Evolutionary conservation across 2,113 vertebrate species (phyloP), one percentile per base, ranked within the genome.

Genomic region (Hypanus sabinus): DNA sequence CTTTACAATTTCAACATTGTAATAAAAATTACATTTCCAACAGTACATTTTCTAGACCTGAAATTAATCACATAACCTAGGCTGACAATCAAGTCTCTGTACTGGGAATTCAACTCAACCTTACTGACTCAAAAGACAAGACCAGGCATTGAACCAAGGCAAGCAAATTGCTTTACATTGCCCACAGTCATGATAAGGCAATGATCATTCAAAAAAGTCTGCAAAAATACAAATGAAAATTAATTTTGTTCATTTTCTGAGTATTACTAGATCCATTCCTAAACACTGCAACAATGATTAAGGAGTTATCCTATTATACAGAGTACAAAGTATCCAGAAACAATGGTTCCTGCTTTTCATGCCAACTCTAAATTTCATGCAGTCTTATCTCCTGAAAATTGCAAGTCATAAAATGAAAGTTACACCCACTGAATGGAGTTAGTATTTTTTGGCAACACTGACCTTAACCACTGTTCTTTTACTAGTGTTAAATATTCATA

Each of bases 381-480:
- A 62, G 57, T 62, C 57, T 30, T 65, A 88, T 62, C 85, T 5
- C 30, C 24, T 87, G 10, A 5, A 71, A 70, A 36, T 33, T 92
- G 33, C 36, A 7, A 22, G 33, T 71, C 71, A 46, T 3, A 46
- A 46, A 46, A 46, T 46, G 46, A 3, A 46, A 24, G 38, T 71
- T 10, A 20, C 36, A 73, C 36, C 33, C 62, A 68, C 90, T 46
- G 14, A 68, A n/a, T 38, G 68, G 33, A 65, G 71, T 71, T 92
- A 92, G 36, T 46, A 33, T 36, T 46, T 70, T 73, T 73, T 18
- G 85, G 85, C 60, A 60, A 88, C 85, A 88, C 30, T 65, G 20
- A 92, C 88, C 6, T 92, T 38, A 62, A 38, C 65, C 36, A 38
- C 33, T 92, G 90, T 46, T 73, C 90, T 92, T 92, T 92, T 33